Base-by-base conservation (phyloP, 2,797 vertebrate species). In the Fistularia tabacaria region DNA sequence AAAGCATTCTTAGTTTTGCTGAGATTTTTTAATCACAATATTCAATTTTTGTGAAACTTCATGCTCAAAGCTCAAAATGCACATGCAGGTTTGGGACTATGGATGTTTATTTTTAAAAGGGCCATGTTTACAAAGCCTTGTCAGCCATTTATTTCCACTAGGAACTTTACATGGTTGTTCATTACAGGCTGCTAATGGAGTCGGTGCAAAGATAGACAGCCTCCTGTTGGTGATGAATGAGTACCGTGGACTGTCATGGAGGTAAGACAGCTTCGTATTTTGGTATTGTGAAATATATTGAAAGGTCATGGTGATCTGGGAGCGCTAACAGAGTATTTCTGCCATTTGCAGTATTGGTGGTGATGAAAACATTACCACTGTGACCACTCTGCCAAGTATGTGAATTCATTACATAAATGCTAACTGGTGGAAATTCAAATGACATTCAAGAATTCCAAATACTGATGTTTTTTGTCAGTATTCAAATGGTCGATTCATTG, bases 341-440 rank as follows among this genome's bases (percentile, higher is more conserved):
- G 14, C 51, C 15, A 54, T 25, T 88, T 90, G 51, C 83, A 99
- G 97, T 67, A 87, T 94, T 14, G 96, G 96, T 46, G 96, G 97
- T 15, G 90, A 98, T 60, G 38, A 48, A 0, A 88, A 85, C 1
- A 86, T 98, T 38, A 78, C 82, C 40, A 90, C 60, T 0, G 88
- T 95, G 71, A 98, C 94, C 62, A 98, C 97, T 39, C 85, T 98
- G 60, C 92, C 96, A 46, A 98, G 97, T 98, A 90, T 78, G 95
- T 92, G 37, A 46, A 4, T 39, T 14, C 6, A 45, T 41, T 53
- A 41, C 25, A 25, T 25, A 3, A 25, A 25, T 5, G 25, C 25
- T 25, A 25, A 25, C 25, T 25, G 25, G 25, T 3, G 25, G 25
- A 25, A 3, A 25, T 25, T 25, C 25, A 25, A 3, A 5, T 25